Evolutionary conservation across 1,140 invertebrate species (phyloP).

Genomic region (Geopemphigus sp.): DNA sequence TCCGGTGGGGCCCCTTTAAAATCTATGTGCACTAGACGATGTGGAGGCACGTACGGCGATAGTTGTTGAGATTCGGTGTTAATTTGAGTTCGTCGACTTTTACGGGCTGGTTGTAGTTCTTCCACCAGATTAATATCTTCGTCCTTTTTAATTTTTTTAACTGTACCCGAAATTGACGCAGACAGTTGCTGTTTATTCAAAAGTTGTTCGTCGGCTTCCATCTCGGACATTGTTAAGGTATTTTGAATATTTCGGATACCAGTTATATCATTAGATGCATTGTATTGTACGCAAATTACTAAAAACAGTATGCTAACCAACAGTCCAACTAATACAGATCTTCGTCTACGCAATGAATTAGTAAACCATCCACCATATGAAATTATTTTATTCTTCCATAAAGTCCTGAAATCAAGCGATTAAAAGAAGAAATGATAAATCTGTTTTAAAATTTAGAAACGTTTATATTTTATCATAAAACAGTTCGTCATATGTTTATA

Average conservation of each 20-base stretch:
- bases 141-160: slow-evolving; percentile 12
- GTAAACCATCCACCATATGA: slow-evolving; percentile 54
- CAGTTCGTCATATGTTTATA: not conserved
- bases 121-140: slow-evolving; percentile 51
- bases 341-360: slow-evolving; percentile 54
- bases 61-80: slow-evolving; percentile 1
- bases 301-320: slow-evolving; percentile 52
- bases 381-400: slow-evolving; percentile 47
- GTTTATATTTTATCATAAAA: not conserved
- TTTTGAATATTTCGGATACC: slow-evolving; percentile 37
- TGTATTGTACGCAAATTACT: slow-evolving; percentile 55
- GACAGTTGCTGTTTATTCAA: slow-evolving; percentile 10
- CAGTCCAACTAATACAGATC: slow-evolving; percentile 53
- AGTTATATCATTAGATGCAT: slow-evolving; percentile 48
- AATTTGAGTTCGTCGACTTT: not conserved
- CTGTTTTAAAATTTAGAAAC: not conserved
- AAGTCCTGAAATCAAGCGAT: slow-evolving; percentile 16
- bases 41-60: slow-evolving; percentile 52
- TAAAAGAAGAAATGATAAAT: not conserved
- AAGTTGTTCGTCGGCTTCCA: slow-evolving; percentile 2
- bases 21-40: slow-evolving; percentile 75
- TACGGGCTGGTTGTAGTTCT: slow-evolving; percentile 19
- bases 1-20: slow-evolving; percentile 86
- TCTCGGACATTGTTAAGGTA: slow-evolving; percentile 6
- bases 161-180: not conserved